Evolutionary conservation across 2,888 invertebrate genomes (phyloP), one percentile per base, ranked within the genome.

Genomic region (Machimus rusticus): DNA sequence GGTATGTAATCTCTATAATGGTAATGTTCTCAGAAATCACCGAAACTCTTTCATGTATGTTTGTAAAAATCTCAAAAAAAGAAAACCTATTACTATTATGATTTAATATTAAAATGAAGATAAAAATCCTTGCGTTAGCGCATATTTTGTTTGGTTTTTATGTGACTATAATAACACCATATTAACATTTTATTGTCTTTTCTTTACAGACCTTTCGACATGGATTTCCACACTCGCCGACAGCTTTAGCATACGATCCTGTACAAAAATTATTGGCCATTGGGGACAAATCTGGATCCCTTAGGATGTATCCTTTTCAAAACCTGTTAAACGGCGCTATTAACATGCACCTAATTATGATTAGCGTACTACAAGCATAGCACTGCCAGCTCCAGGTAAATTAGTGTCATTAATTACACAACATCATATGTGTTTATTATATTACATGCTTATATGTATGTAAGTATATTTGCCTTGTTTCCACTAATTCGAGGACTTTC

Each of bases 181-280:
- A 55, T 74, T 39, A 76, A 76, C 76, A 76, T 39, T 81, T 51
- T 28, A 8, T 87, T 89, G 89, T 89, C 90, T 90, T 91, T 94
- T 94, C 94, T 93, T 95, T 95, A 79, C 96, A 97, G 97, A 98
- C 98, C 90, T 98, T 98, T 93, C 96, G 99, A 87, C 99, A 99
- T 95, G 99, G 99, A 91, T 99, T 99, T 94, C 99, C 99, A 90
- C 97, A 97, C 94, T 97, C 99, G 91, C 99, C 99, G 82, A 98
- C 98, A 90, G 97, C 99, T 88, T 94, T 99, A 93, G 99, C 99
- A 89, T 99, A 97, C 94, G 99, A 99, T 94, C 99, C 99, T 89
- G 96, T 99, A 91, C 99, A 99, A 94, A 97, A 96, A 93, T 95
- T 99, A 89, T 95, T 99, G 92, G 99, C 98, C 90, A 97, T 99